Evolutionary conservation across 2,888 invertebrate genomes (phyloP), one percentile per base, ranked within the genome.

Genomic region (Aromia moschata): DNA sequence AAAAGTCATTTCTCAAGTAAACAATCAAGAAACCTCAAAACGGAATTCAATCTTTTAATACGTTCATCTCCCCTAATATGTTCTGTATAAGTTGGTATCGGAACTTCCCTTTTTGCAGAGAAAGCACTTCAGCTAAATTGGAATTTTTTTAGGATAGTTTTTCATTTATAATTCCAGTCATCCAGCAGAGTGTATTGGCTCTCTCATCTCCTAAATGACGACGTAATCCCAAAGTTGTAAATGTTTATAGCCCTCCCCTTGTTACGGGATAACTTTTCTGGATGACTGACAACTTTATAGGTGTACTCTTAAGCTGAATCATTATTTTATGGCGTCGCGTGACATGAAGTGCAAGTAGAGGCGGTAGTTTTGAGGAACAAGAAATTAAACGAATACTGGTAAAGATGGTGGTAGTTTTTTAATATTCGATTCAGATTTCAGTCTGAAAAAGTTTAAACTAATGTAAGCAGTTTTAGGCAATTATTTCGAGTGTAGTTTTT

Each of bases 161-260:
- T 49, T 49, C 47, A 11, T 36, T 49, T 49, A 49, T 49, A 49
- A 49, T 49, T 49, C 49, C n/a, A 49, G 25, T 38, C 49, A 49
- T 25, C 38, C 49, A 30, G 4, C 49, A 40, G 16, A 49, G 49
- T 49, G 38, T 38, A 49, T 49, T 38, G 49, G 45, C 58, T 58
- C 52, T 58, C 38, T 38, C 58, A 51, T 58, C 45, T 52, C 33
- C 43, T 46, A 52, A 58, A 58, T 58, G 44, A 57, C 45, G 18
- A 20, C 41, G 44, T 49, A 20, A 57, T 51, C 43, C 18, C 9
- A 37, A 44, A 52, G 51, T 58, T 51, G 45, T 40, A 58, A 58
- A 58, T 37, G 30, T 51, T 45, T 52, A 40, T 40, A 16, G 30
- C 46, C n/a, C 40, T 41, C 38, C 36, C 30, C 30, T 15, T 46